Evolutionary conservation across 2,797 vertebrate genomes (phyloP).

Genomic region (Kryptolebias ocellatus): DNA sequence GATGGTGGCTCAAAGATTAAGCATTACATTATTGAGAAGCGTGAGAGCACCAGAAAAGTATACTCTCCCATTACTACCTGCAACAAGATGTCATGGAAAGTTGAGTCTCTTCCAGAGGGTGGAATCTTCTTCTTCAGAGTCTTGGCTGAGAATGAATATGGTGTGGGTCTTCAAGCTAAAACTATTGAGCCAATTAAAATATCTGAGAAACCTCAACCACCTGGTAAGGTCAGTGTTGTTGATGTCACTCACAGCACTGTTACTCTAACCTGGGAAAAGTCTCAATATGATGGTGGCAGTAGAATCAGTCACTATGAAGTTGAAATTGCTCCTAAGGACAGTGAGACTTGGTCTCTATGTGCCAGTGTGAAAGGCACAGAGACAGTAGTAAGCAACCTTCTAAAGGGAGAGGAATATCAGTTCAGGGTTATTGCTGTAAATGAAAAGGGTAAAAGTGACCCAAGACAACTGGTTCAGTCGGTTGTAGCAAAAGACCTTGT

Average conservation of each 20-base stretch:
- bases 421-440: constrained; percentile 97
- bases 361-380: constrained; percentile 90
- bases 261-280: constrained; percentile 94
- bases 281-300: constrained; percentile 95
- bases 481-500: constrained; percentile 94
- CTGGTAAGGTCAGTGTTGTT: constrained; percentile 94
- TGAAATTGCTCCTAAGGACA: constrained; percentile 93
- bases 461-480: constrained; percentile 90
- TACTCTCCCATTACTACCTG: constrained; percentile 93
- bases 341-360: constrained; percentile 93
- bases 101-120: constrained; percentile 94
- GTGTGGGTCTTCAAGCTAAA: constrained; percentile 91
- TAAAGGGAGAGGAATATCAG: constrained; percentile 93
- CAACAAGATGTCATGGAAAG: constrained; percentile 93
- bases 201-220: constrained; percentile 97
- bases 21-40: constrained; percentile 97
- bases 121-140: constrained; percentile 96
- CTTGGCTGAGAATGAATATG: constrained; percentile 95
- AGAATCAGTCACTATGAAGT: constrained; percentile 94
- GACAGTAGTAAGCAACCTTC: constrained; percentile 89
- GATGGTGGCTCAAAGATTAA: constrained; percentile 98
- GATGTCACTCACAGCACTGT: constrained; percentile 93
- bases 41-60: constrained; percentile 96
- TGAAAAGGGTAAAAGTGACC: constrained; percentile 97
- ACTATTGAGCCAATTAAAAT: constrained; percentile 92